Conservation (phyloP, 2,113 vertebrate species). For the Callipepla squamata region DNA sequence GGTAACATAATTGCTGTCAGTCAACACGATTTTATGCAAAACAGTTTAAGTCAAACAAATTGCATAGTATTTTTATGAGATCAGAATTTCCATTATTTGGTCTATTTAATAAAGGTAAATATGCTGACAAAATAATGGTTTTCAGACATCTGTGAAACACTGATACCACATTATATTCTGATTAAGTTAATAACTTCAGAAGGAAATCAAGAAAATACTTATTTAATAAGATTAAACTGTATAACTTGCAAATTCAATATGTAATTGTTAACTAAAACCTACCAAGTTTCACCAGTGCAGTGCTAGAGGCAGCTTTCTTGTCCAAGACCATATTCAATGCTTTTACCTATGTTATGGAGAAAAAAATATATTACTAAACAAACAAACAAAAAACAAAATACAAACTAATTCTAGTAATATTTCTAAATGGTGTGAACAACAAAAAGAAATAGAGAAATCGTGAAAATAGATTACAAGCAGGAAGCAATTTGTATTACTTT, state of each 20-base stretch:
- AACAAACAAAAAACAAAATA: not conserved
- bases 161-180: not conserved
- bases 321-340: not conserved
- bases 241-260: not conserved
- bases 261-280: not conserved
- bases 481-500: not conserved
- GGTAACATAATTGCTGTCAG: conserved; percentile 21
- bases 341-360: not conserved
- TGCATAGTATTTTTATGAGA: not conserved
- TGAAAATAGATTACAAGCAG: not conserved
- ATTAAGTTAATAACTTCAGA: not conserved
- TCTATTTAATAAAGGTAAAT: conserved; percentile 48
- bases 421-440: not conserved
- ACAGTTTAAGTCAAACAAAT: conserved; percentile 35
- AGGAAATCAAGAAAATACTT: not conserved
- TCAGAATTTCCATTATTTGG: conserved; percentile 22
- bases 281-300: not conserved
- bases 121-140: conserved; percentile 31
- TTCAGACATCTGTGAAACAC: not conserved
- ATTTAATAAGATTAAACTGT: not conserved
- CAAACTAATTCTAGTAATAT: not conserved
- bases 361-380: not conserved
- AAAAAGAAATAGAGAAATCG: not conserved
- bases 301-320: not conserved
- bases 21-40: conserved; percentile 43